These are phyloP conservation scores for Pyrrhopygopsis socrates DNA, from an alignment of 2,888 invertebrate genomes.

Conservation along the genomic window DNA sequence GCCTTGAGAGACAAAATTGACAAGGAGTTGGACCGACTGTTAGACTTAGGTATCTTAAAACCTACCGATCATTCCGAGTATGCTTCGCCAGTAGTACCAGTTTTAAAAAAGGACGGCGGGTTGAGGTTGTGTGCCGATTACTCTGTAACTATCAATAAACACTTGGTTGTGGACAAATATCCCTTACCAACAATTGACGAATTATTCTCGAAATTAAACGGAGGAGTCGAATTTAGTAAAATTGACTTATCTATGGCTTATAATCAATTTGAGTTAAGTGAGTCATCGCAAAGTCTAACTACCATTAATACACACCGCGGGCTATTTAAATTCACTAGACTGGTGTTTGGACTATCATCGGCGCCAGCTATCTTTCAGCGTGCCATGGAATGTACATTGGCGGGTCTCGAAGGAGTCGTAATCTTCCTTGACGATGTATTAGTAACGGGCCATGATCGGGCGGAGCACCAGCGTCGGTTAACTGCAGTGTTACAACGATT, in stretches of 20 bases:
- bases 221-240: slow-evolving; percentile 53
- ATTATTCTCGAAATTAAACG: slow-evolving; percentile 51
- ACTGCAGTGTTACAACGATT: slow-evolving; percentile 62
- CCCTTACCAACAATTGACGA: slow-evolving; percentile 65
- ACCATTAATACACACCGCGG: slow-evolving; percentile 16
- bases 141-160: slow-evolving; percentile 49
- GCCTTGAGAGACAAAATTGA: slow-evolving; percentile 9
- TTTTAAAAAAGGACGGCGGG: slow-evolving; percentile 33
- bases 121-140: background rate
- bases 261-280: slow-evolving; percentile 55
- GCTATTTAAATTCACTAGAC: background rate
- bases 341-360: slow-evolving; percentile 1
- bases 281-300: slow-evolving; percentile 20
- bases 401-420: background rate
- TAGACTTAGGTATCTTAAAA: slow-evolving; percentile 31
- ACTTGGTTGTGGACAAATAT: slow-evolving; percentile 59
- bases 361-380: slow-evolving; percentile 16
- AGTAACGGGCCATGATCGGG: slow-evolving; percentile 37
- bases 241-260: slow-evolving; percentile 64
- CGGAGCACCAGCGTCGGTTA: slow-evolving; percentile 59
- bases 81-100: slow-evolving; percentile 38
- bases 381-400: background rate
- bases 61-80: slow-evolving; percentile 43
- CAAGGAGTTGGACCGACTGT: slow-evolving; percentile 36
- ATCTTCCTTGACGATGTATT: slow-evolving; percentile 61